These are phyloP conservation scores for Paelopatides confundens DNA, from an alignment of 53 echinoderm and acorn worm species.

Conservation along the genomic window DNA sequence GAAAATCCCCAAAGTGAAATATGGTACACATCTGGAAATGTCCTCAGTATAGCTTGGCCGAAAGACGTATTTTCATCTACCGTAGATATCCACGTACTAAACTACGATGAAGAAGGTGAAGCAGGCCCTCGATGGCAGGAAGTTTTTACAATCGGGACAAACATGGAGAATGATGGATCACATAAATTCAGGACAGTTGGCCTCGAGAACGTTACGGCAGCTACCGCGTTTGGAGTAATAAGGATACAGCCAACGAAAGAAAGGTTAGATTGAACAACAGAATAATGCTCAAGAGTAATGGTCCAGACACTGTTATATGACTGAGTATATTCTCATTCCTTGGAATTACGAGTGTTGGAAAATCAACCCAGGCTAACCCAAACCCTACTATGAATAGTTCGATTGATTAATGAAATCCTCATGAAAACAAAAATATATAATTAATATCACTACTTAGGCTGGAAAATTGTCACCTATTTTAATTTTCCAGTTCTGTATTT, in stretches of 20 bases:
- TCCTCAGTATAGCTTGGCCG: constrained; percentile 33
- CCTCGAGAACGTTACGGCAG: constrained; percentile 56
- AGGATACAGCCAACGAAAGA: constrained; percentile 78
- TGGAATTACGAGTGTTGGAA: no score
- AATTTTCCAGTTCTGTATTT: no score
- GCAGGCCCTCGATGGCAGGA: constrained; percentile 37
- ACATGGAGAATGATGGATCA: constrained; percentile 75
- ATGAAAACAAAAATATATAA: no score
- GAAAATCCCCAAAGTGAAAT: neutral
- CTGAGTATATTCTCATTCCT: no score
- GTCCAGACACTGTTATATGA: no score
- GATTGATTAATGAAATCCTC: no score
- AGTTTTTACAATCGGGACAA: constrained; percentile 14
- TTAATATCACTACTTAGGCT: no score
- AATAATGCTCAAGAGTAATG: no score
- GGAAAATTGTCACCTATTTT: no score
- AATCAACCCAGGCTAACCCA: no score
- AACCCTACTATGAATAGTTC: no score
- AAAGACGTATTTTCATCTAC: neutral
- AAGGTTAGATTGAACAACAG: no score
- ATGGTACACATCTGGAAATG: constrained; percentile 66
- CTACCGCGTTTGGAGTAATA: constrained; percentile 84
- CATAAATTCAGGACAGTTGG: constrained; percentile 74
- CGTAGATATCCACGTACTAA: constrained; percentile 55
- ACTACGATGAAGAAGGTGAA: constrained; percentile 56